phyloP scores from a whole-genome alignment of 2,888 invertebrate genomes.

The Scaptomyza reducta region DNA sequence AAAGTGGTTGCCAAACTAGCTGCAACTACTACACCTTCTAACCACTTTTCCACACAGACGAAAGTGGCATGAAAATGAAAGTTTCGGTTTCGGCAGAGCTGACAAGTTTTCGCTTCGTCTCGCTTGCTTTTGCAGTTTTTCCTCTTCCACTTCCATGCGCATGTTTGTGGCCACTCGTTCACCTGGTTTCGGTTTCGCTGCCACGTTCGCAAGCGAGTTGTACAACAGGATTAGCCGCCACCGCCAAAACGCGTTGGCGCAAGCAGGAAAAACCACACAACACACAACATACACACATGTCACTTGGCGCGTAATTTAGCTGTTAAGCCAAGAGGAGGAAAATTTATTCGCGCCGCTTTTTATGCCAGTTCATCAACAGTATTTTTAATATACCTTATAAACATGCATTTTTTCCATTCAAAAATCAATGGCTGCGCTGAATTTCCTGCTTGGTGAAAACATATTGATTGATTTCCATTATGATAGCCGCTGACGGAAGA shows the following conservation, averaged over 20 bases:
- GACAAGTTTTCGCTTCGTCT: conserved; percentile 64
- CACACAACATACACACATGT: conserved; percentile 32
- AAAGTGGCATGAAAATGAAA: conserved; percentile 73
- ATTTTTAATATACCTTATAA: conserved; percentile 34
- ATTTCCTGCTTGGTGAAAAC: conserved; percentile 60
- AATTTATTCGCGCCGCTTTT: conserved; percentile 23
- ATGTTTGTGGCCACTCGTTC: conserved; percentile 64
- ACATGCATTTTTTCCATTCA: conserved; percentile 23
- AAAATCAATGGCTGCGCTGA: conserved; percentile 27
- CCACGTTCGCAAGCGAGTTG: conserved; percentile 57
- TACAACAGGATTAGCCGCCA: conserved; percentile 66
- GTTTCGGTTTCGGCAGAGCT: conserved; percentile 61
- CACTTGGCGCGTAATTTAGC: conserved; percentile 50
- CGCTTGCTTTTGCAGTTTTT: conserved; percentile 36
- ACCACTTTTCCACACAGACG: conserved; percentile 50
- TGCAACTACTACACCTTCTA: conserved; percentile 26
- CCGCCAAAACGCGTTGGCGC: conserved; percentile 65
- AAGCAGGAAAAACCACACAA: conserved; percentile 71
- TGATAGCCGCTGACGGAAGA: conserved; percentile 41
- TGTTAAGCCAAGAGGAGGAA: conserved; percentile 38
- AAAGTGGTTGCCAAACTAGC: conserved; percentile 4
- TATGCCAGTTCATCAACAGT: conserved; percentile 31
- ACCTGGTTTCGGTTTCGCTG: conserved; percentile 71
- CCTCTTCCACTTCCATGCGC: conserved; percentile 58
- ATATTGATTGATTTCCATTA: conserved; percentile 70